Evolutionary conservation across 2,888 invertebrate species (phyloP).

Genomic region (Hemithea aestivaria): DNA sequence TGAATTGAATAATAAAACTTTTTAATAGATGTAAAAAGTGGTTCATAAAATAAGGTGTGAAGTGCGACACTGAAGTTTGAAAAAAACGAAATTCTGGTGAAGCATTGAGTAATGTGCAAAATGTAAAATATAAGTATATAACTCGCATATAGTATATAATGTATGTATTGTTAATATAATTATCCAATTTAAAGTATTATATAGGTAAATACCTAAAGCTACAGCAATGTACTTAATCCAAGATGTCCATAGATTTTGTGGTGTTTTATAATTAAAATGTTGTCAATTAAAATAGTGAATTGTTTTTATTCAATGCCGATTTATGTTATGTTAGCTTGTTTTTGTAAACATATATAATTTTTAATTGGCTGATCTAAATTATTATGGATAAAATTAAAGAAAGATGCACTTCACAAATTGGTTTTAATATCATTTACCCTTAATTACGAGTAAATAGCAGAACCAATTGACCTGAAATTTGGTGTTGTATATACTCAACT

Average conservation of each 20-base stretch:
- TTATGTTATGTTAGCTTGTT: conserved; percentile 20
- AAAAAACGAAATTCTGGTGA: too few species aligned
- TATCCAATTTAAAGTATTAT: conserved; percentile 67
- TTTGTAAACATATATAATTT: conserved; percentile 25
- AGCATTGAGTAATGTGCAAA: conserved; percentile 53
- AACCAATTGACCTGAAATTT: too few species aligned
- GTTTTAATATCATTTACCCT: conserved; percentile 30
- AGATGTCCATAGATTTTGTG: conserved; percentile 73
- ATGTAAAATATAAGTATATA: conserved; percentile 62
- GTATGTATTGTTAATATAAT: conserved; percentile 73
- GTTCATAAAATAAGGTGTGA: conserved; percentile 15
- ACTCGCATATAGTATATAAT: conserved; percentile 40
- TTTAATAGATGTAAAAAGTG: too few species aligned
- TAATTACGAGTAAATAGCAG: too few species aligned
- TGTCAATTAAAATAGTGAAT: conserved; percentile 66
- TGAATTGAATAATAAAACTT: too few species aligned
- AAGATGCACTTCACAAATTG: conserved; percentile 30
- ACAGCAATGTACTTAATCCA: conserved; percentile 72
- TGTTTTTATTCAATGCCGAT: conserved; percentile 37
- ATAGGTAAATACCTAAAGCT: conserved; percentile 62
- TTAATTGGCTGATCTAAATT: conserved; percentile 32
- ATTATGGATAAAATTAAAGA: conserved; percentile 36
- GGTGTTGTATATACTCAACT: too few species aligned
- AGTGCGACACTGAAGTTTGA: conserved; percentile 21
- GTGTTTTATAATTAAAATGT: conserved; percentile 80